These are phyloP conservation scores for Tauraco erythrolophus DNA, from an alignment of 2,113 vertebrate species.

Conservation along the genomic window DNA sequence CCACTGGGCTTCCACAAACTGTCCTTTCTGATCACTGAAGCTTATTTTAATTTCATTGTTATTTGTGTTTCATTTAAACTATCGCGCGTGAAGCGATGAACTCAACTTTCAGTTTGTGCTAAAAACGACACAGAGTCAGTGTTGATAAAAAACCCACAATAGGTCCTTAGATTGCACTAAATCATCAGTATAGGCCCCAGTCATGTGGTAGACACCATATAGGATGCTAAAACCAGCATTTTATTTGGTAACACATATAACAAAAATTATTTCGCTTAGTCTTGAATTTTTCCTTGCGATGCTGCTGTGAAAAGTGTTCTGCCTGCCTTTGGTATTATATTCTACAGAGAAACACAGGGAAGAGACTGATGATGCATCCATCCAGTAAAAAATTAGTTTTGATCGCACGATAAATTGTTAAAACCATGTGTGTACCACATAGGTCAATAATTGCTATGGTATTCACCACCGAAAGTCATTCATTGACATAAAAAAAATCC, in stretches of 20 bases:
- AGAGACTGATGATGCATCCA: not conserved
- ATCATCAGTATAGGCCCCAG: not conserved
- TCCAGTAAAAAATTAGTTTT: not conserved
- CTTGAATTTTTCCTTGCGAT: not conserved
- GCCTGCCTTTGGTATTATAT: not conserved
- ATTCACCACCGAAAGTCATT: not conserved
- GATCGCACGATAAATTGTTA: not conserved
- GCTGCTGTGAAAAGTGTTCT: not conserved
- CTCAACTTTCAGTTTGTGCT: not conserved
- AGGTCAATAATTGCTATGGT: not conserved
- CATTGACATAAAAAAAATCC: not conserved
- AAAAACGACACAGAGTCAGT: not conserved
- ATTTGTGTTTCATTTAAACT: not conserved
- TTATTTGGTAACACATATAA: not conserved
- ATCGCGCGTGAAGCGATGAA: not conserved
- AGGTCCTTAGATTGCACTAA: not conserved
- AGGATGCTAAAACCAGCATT: not conserved
- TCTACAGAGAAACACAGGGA: not conserved
- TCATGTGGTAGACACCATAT: rapidly evolving
- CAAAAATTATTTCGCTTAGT: not conserved
- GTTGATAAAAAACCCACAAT: not conserved
- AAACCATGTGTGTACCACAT: not conserved
- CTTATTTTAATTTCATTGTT: not conserved
- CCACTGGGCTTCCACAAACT: not conserved
- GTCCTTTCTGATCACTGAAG: not conserved